These are phyloP conservation scores for Nothocercus julius DNA, from an alignment of 2,113 vertebrate species.

Conservation along the genomic window DNA sequence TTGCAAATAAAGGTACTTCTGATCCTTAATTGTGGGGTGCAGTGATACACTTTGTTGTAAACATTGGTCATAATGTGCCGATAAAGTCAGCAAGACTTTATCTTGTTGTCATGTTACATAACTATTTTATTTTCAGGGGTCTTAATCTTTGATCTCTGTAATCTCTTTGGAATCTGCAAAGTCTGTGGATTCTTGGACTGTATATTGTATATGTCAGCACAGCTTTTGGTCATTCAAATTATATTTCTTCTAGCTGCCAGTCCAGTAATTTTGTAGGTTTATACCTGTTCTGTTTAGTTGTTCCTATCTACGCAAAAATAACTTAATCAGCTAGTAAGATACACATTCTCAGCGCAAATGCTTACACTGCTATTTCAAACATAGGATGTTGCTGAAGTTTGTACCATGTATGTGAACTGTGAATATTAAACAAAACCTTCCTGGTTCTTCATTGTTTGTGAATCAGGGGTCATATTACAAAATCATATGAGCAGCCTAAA, in stretches of 20 bases:
- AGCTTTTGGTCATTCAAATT: neutral
- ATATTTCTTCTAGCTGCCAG: neutral
- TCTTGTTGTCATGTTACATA: neutral
- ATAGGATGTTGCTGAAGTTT: neutral
- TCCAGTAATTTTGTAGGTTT: neutral
- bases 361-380: neutral
- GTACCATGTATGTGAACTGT: neutral
- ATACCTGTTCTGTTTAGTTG: neutral
- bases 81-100: neutral
- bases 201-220: neutral
- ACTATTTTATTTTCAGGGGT: neutral
- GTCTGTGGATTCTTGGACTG: neutral
- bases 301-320: neutral
- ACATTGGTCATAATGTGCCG: neutral
- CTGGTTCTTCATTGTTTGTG: neutral
- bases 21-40: neutral
- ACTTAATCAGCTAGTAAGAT: neutral
- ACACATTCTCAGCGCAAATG: neutral
- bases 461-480: neutral
- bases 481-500: neutral
- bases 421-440: neutral
- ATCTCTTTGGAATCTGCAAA: neutral
- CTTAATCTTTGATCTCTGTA: neutral
- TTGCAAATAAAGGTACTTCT: neutral
- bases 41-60: neutral